Conservation (phyloP, 2,888 invertebrate genomes). For the Dasysyrphus albostriatus region DNA sequence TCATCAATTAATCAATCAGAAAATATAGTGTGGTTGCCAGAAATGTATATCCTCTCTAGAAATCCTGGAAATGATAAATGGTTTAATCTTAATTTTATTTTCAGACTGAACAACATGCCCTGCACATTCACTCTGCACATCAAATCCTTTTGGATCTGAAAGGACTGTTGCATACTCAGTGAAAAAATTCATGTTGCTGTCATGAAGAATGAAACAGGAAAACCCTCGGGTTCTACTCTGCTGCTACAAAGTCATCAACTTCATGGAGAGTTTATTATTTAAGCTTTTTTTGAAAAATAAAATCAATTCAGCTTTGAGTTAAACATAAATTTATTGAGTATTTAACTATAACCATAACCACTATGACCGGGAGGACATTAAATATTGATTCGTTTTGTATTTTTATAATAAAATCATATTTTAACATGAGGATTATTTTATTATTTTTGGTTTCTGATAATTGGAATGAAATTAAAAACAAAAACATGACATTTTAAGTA, state of each 20-base stretch:
- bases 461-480: background rate
- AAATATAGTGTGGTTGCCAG: constrained; percentile 8
- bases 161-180: background rate
- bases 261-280: background rate
- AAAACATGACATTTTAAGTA: background rate
- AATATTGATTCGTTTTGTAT: constrained; percentile 8
- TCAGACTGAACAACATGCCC: background rate
- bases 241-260: constrained; percentile 7
- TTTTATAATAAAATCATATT: constrained; percentile 19
- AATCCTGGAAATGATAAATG: constrained; percentile 26
- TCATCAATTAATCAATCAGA: constrained; percentile 39
- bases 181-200: background rate
- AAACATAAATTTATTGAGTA: background rate
- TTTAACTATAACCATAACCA: background rate
- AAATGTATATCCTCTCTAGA: constrained; percentile 7
- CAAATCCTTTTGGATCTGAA: background rate
- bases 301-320: background rate
- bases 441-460: background rate
- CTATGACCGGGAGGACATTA: constrained; percentile 4
- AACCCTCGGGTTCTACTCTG: constrained; percentile 8
- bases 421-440: constrained; percentile 5
- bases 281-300: background rate
- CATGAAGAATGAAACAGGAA: constrained; percentile 5
- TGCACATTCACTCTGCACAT: background rate
- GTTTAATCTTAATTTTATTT: background rate